Base-by-base conservation (phyloP, 2,888 invertebrate genomes). In the Empis livida region DNA sequence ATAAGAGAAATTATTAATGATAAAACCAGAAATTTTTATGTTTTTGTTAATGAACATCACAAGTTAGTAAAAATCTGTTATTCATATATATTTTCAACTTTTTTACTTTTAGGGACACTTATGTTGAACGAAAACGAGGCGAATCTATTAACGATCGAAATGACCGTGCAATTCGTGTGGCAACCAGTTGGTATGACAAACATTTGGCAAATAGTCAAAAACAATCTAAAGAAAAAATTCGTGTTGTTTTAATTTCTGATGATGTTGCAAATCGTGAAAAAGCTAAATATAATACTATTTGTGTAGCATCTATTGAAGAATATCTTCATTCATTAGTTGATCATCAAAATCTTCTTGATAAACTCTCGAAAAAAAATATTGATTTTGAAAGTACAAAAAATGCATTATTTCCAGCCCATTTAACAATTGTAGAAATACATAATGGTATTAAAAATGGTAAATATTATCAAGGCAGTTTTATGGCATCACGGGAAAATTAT, bases 1-100 rank as follows among this genome's bases (percentile, higher is more conserved):
- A 72, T 99, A 20, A 78, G 84, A 55, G 89, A 91, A 61, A 77
- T 94, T 14, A 78, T 94, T 53, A 78, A 77, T 11, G 82, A 87
- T 68, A 78, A 82, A 38, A 78, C 74, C 42, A 78, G 91, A 56
- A 84, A 82, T 61, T 93, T 93, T 70, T 93, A 86, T 69, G 80
- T 90, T 2, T 99, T 97, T 72, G 83, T 90, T 5, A 97, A 99
- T 77, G 97, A 97, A 69, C 93, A 95, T 72, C 93, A 95, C 66
- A 84, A 82, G 93, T 93, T 75, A 75, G 76, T 20, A 41, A 31
- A 27, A n/a, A 10, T 48, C 10, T 9, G 15, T 37, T 47, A 13
- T 35, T 46, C 45, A 20, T 10, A 9, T 23, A 15, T 42, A 32
- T 42, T 13, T 27, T 14, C 11, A 23, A 14, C 5, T 35, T 42